A percentile compares a stretch with the other conserved stretches of the same genome.
Evolutionary conservation across 1,140 invertebrate genomes (phyloP).

Genomic region (Brachystomella parvula): DNA sequence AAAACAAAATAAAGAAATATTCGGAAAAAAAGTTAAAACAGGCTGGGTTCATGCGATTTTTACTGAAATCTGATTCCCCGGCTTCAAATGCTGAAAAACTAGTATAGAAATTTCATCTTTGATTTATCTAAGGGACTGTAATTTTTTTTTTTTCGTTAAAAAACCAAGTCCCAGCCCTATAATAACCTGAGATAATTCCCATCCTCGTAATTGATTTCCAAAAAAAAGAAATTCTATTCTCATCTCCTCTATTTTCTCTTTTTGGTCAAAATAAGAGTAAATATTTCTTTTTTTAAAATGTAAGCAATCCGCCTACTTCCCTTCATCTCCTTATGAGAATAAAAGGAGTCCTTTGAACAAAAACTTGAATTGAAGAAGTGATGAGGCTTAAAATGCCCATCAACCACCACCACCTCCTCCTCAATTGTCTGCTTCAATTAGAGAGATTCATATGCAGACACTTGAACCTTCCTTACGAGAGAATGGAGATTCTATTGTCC

Average conservation of each 20-base stretch:
- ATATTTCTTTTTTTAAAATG: conserved; percentile 6
- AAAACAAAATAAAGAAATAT: no score
- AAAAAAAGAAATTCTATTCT: not conserved
- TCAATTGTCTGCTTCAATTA: conserved; percentile 5
- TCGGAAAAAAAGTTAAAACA: no score
- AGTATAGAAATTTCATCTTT: no score
- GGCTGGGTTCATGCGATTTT: no score
- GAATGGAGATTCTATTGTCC: conserved; percentile 1
- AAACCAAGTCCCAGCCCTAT: no score
- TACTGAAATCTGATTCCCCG: no score
- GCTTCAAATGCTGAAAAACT: no score
- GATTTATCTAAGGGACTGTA: no score
- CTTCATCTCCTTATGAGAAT: not conserved
- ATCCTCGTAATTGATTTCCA: not conserved
- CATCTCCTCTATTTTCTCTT: not conserved
- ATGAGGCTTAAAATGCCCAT: not conserved
- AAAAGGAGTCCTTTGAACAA: no score
- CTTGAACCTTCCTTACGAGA: conserved; percentile 1
- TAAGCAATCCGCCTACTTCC: conserved; percentile 12
- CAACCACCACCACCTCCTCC: not conserved
- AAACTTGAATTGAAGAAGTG: not conserved
- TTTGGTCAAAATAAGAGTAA: conserved; percentile 7
- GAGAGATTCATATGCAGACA: not conserved
- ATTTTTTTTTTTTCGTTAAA: no score
- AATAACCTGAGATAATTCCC: no score